Evolutionary conservation across 2,113 vertebrate genomes (phyloP), one percentile per base, ranked within the genome.

Genomic region (Pedionomus torquatus): DNA sequence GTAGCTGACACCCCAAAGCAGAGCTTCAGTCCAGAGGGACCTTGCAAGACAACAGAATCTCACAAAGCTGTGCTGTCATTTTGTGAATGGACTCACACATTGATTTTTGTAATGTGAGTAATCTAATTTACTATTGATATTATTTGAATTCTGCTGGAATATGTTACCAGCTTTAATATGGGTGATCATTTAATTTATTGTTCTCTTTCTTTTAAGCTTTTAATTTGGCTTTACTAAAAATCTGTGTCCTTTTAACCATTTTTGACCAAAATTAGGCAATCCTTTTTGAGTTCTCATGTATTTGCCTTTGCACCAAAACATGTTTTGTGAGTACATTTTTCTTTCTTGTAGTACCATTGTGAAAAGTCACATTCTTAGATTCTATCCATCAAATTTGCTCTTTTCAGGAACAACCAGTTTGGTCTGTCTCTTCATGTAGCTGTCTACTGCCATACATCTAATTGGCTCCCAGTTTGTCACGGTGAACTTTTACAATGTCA

Each of bases 401-500:
- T 97, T 96, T 97, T 93, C 92, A 96, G 87, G 94, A 72, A 37
- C 20, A 79, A 28, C 7, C 31, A 43, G 28, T 64, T 81, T 90
- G 48, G 41, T 87, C 43, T 12, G 44, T 72, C 43, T 80, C 49
- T 77, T 94, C 93, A 28, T 87, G 93, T 85, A 95, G 75, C 90
- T 90, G 90, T 92, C 96, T 91, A 51, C n/a, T 88, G 54, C 44
- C 81, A 80, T 60, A 78, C 26, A 54, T 91, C 52, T 97, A 96
- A 95, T 95, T 96, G 92, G 84, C 84, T 94, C 46, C 70, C 26
- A 17, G 70, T 87, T 96, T 95, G 89, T 90, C 89, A 78, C 83
- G 66, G 87, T 96, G 96, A 97, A 97, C 89, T 94, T 97, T 97
- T 93, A 84, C 94, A 66, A 94, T 58, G 92, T 95, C 94, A 97